Evolutionary conservation across 1,140 invertebrate species (phyloP).

Genomic region (Lordiphosa clarofinis): DNA sequence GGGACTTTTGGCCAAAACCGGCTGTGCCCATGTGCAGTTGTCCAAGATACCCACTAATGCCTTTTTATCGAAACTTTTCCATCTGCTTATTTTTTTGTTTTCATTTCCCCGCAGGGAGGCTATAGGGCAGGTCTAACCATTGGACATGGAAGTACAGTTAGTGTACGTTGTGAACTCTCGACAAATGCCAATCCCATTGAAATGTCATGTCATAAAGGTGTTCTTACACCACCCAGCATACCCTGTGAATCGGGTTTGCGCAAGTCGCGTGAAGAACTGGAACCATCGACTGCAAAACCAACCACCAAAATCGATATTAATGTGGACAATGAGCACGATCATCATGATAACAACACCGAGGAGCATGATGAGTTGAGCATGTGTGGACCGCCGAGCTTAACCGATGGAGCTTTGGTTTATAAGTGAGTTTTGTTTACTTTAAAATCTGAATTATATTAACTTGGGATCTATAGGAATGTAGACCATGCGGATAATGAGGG

Average conservation of each 20-base stretch:
- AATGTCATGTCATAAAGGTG: slow-evolving; percentile 85
- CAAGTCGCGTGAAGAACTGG: slow-evolving; percentile 67
- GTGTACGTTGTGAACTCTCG: slow-evolving; percentile 84
- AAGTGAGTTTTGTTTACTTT: slow-evolving; percentile 45
- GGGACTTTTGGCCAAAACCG: no score
- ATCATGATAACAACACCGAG: slow-evolving; percentile 60
- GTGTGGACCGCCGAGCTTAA: slow-evolving; percentile 69
- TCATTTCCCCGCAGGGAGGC: slow-evolving; percentile 81
- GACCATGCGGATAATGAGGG: slow-evolving; percentile 80
- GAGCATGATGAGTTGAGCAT: slow-evolving; percentile 70
- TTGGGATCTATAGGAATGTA: slow-evolving; percentile 41
- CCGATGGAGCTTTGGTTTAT: slow-evolving; percentile 70
- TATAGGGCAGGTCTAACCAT: slow-evolving; percentile 89
- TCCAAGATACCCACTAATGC: no score
- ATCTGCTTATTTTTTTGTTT: background rate
- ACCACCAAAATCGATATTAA: slow-evolving; percentile 47
- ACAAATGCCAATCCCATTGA: slow-evolving; percentile 73
- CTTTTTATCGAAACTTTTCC: no score
- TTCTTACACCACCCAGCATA: slow-evolving; percentile 83
- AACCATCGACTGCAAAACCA: slow-evolving; percentile 38
- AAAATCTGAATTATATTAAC: background rate
- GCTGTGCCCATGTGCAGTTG: no score
- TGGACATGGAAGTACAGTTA: slow-evolving; percentile 87
- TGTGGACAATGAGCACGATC: slow-evolving; percentile 79
- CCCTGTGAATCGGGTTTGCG: slow-evolving; percentile 80